These are phyloP conservation scores for Phaethon lepturus DNA, from an alignment of 2,113 vertebrate species.

Conservation along the genomic window DNA sequence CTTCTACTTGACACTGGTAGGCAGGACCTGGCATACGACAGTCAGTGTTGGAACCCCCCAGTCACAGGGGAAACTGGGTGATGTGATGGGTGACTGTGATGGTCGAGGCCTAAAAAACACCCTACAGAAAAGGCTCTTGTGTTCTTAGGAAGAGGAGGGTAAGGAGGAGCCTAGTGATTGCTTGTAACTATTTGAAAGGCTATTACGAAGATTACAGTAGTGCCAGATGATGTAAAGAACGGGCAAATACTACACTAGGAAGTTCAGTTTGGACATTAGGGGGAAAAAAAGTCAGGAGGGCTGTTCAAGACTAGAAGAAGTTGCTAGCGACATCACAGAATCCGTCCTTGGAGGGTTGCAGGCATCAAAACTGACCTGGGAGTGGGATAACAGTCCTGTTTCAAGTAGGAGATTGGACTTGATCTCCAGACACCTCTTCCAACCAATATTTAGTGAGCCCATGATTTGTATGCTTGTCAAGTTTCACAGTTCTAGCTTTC, in stretches of 20 bases:
- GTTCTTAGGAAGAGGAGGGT: neutral
- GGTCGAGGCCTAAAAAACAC: neutral
- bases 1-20: neutral
- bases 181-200: neutral
- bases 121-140: neutral
- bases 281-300: neutral
- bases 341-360: neutral
- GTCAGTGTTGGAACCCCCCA: fast-evolving
- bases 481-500: neutral
- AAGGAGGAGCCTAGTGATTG: neutral
- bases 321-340: neutral
- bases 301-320: neutral
- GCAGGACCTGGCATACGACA: neutral
- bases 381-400: neutral
- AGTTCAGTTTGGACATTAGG: neutral
- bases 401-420: neutral
- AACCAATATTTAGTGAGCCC: neutral
- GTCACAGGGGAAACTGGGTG: neutral
- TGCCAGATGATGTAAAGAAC: neutral
- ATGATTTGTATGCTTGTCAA: neutral
- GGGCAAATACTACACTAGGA: neutral
- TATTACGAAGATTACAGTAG: fast-evolving
- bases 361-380: neutral
- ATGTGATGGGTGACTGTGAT: neutral
- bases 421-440: neutral